Conservation (phyloP, 64 coral and sea anemone species). For the Actinia equina region DNA sequence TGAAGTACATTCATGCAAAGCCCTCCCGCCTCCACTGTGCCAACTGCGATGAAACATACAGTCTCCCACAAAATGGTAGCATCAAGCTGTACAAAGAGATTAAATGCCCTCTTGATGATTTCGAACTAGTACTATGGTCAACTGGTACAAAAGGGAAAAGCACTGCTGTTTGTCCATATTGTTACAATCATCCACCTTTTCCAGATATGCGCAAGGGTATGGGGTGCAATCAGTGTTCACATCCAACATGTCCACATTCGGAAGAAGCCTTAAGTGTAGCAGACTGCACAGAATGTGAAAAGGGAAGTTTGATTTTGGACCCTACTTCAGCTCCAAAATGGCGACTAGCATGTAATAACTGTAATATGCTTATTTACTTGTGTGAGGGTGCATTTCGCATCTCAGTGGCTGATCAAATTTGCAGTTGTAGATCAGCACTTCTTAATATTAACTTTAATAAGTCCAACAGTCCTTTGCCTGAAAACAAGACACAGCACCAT, state of each 20-base stretch:
- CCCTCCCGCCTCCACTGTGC: conserved; percentile 90
- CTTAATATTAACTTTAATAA: conserved; percentile 89
- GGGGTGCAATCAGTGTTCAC: conserved; percentile 92
- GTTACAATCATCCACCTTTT: conserved; percentile 96
- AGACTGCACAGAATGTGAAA: conserved; percentile 85
- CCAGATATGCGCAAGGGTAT: conserved; percentile 93
- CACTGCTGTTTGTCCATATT: conserved; percentile 93
- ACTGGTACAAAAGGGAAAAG: conserved; percentile 89
- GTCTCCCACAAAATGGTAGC: conserved; percentile 97
- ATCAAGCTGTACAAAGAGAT: conserved; percentile 95
- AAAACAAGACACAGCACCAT: conserved; percentile 71
- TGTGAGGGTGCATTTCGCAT: conserved; percentile 92
- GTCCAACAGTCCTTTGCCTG: conserved; percentile 80
- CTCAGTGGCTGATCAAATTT: conserved; percentile 72
- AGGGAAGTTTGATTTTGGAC: conserved; percentile 83
- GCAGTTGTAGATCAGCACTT: conserved; percentile 76
- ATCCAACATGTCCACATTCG: conserved; percentile 87
- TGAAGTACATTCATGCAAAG: conserved; percentile 93
- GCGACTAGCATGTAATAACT: conserved; percentile 95
- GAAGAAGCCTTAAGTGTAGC: conserved; percentile 66
- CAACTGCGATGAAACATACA: conserved; percentile 94
- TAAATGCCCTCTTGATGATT: conserved; percentile 96
- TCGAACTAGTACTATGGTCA: conserved; percentile 96
- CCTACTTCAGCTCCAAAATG: conserved; percentile 91
- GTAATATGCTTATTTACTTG: conserved; percentile 83